phyloP scores from a whole-genome alignment of 2,888 invertebrate genomes.

The Fissipunctia ypsillon region DNA sequence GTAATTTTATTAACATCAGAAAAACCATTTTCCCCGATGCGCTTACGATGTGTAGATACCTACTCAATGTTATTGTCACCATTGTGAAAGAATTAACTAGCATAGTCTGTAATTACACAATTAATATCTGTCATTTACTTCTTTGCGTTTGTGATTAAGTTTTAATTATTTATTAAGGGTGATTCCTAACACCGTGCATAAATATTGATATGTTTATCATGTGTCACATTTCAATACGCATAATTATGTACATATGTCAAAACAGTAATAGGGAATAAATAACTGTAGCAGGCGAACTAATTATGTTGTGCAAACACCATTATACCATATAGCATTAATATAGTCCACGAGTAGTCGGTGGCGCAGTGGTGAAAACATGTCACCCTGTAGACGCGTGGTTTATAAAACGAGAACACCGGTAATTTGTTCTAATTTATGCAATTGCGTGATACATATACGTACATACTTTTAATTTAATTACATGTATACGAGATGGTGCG shows the following conservation, averaged over 20 bases:
- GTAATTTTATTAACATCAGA: slow-evolving; percentile 29
- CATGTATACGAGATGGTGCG: slow-evolving; percentile 31
- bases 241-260: slow-evolving; percentile 40
- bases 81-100: slow-evolving; percentile 58
- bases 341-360: slow-evolving; percentile 83
- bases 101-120: slow-evolving; percentile 41
- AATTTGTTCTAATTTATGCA: slow-evolving; percentile 70
- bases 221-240: slow-evolving; percentile 66
- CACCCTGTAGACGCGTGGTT: slow-evolving; percentile 68
- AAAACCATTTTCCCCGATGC: slow-evolving; percentile 44
- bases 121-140: slow-evolving; percentile 44
- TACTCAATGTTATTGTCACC: slow-evolving; percentile 38
- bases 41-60: slow-evolving; percentile 19
- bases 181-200: slow-evolving; percentile 35
- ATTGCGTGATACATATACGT: slow-evolving; percentile 74
- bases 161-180: slow-evolving; percentile 25
- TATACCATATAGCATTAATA: slow-evolving; percentile 74
- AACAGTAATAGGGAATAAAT: slow-evolving; percentile 66
- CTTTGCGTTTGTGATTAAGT: slow-evolving; percentile 18
- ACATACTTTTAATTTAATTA: slow-evolving; percentile 59
- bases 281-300: slow-evolving; percentile 74
- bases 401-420: slow-evolving; percentile 72
- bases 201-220: slow-evolving; percentile 66
- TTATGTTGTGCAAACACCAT: slow-evolving; percentile 72
- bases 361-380: slow-evolving; percentile 77